phyloP scores from a whole-genome alignment of 2,888 invertebrate species.

The Ditula angustiorana region DNA sequence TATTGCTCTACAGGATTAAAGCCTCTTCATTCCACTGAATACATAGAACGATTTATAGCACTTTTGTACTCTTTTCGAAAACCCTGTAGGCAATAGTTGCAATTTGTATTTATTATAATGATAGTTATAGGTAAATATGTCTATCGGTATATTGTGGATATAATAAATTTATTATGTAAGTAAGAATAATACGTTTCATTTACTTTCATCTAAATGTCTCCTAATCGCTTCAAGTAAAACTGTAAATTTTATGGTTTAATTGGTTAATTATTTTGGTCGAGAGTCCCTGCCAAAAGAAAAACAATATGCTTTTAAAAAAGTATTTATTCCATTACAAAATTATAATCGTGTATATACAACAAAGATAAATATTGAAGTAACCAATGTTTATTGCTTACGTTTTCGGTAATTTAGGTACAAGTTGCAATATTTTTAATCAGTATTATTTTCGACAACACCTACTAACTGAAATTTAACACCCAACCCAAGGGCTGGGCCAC shows the following conservation, averaged over 20 bases:
- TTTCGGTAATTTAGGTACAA: constrained; percentile 10
- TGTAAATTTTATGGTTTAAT: too few species aligned
- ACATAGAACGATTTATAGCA: background rate
- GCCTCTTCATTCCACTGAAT: background rate
- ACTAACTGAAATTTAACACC: too few species aligned
- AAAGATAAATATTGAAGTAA: constrained; percentile 55
- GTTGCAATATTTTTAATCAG: too few species aligned
- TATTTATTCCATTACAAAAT: constrained; percentile 64
- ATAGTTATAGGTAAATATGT: background rate
- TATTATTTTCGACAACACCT: too few species aligned
- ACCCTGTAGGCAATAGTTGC: constrained; percentile 37
- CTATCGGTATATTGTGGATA: constrained; percentile 11
- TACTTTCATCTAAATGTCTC: background rate
- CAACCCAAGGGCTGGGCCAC: too few species aligned
- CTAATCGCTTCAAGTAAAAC: background rate
- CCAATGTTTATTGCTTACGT: constrained; percentile 51
- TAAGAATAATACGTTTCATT: background rate
- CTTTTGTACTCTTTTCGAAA: background rate
- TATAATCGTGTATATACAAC: constrained; percentile 64
- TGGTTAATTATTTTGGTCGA: too few species aligned
- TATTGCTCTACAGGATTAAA: too few species aligned
- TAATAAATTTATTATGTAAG: constrained; percentile 17
- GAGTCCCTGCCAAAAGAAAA: constrained; percentile 19
- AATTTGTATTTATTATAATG: constrained; percentile 24
- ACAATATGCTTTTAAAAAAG: constrained; percentile 52